These are phyloP conservation scores for Polyommatus icarus DNA, from an alignment of 2,888 invertebrate species.

Conservation along the genomic window DNA sequence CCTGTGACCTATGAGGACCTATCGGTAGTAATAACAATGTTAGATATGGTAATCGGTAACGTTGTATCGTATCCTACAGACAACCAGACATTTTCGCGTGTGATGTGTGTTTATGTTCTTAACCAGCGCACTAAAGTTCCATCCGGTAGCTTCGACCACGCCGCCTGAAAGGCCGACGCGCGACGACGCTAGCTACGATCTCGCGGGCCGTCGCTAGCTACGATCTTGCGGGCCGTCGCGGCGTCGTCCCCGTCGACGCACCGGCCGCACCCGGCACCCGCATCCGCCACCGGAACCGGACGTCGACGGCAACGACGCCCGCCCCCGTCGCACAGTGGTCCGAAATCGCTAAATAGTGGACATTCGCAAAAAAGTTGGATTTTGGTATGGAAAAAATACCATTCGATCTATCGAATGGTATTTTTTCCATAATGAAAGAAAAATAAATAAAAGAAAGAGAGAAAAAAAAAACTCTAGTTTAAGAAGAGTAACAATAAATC, in stretches of 20 bases:
- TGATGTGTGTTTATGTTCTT: constrained; percentile 73
- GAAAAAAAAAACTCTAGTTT: no score
- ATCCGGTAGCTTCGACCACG: constrained; percentile 48
- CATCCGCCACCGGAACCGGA: constrained; percentile 11
- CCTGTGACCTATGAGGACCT: not conserved
- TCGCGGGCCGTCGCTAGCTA: constrained; percentile 6
- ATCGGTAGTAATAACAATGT: not conserved
- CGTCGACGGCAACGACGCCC: constrained; percentile 16
- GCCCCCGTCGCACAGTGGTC: constrained; percentile 31
- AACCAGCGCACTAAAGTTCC: constrained; percentile 58
- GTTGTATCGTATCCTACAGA: constrained; percentile 58
- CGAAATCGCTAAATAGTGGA: no score
- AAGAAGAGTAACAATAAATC: no score
- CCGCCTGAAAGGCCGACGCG: constrained; percentile 46
- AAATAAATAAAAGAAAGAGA: no score
- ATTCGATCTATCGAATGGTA: no score
- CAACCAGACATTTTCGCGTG: constrained; percentile 64
- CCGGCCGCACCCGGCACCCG: not conserved
- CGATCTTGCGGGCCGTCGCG: not conserved
- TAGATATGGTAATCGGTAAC: not conserved
- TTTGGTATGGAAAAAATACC: no score
- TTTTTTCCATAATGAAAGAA: no score
- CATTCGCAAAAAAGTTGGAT: no score
- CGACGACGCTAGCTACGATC: not conserved
- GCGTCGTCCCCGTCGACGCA: not conserved